A percentile compares a stretch with the other conserved stretches of the same genome.
Evolutionary conservation across 2,888 invertebrate species (phyloP).

Genomic region (Palloptera scutellata): DNA sequence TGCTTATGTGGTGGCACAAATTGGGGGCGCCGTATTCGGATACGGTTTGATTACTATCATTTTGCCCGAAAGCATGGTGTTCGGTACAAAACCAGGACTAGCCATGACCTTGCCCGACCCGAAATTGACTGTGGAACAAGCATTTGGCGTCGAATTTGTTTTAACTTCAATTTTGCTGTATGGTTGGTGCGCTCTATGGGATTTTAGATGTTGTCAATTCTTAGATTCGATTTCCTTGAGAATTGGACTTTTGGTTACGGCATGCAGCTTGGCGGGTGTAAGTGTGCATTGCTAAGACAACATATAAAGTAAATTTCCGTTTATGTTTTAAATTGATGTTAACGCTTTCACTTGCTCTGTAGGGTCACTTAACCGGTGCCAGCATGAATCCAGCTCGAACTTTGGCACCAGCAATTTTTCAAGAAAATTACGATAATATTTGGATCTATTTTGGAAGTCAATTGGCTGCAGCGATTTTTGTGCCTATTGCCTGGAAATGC

Average conservation of each 20-base stretch:
- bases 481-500: conserved; percentile 19
- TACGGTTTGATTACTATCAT: conserved; percentile 37
- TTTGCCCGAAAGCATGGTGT: conserved; percentile 32
- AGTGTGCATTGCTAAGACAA: conserved; percentile 19
- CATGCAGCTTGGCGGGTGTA: conserved; percentile 44
- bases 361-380: conserved; percentile 29
- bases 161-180: conserved; percentile 40
- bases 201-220: conserved; percentile 44
- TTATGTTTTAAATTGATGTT: no score
- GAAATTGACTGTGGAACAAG: conserved; percentile 33
- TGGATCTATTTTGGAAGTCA: conserved; percentile 19
- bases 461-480: conserved; percentile 21
- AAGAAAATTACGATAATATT: conserved; percentile 16
- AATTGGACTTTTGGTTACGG: conserved; percentile 43
- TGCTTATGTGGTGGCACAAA: conserved; percentile 40
- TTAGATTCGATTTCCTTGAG: conserved; percentile 46
- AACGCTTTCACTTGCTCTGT: no score
- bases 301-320: no score
- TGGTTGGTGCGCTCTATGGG: conserved; percentile 50
- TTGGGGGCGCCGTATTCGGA: conserved; percentile 40
- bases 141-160: conserved; percentile 40
- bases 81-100: conserved; percentile 31
- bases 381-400: conserved; percentile 25
- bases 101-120: conserved; percentile 38
- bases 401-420: conserved; percentile 17